Conservation (phyloP, 2,113 vertebrate genomes). For the Nibea coibor region DNA sequence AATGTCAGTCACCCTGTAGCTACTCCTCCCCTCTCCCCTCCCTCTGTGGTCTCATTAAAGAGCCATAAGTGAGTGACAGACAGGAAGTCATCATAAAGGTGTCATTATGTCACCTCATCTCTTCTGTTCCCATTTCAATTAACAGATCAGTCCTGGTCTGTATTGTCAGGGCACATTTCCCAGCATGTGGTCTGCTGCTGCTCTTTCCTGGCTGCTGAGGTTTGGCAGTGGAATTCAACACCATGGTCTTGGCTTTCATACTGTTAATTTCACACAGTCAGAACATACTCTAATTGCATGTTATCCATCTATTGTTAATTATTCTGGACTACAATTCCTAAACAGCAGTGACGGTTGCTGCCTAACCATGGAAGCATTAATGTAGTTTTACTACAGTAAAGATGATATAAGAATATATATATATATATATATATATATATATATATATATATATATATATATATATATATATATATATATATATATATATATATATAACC, state of each 20-base stretch:
- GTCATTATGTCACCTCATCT: constrained; percentile 66
- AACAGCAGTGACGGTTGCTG: not conserved
- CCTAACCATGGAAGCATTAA: not conserved
- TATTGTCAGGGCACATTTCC: constrained; percentile 26
- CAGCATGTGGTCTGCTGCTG: constrained; percentile 55
- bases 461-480: no score
- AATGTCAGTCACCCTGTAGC: constrained; percentile 39
- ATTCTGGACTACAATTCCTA: not conserved
- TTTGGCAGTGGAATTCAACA: constrained; percentile 10
- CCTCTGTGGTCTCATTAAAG: constrained; percentile 54
- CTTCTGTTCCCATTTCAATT: constrained; percentile 73
- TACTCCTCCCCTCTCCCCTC: not conserved
- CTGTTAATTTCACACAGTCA: not conserved
- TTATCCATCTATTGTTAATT: not conserved
- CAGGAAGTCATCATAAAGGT: constrained; percentile 68
- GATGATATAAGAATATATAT: no score
- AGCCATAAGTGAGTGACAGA: constrained; percentile 63
- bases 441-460: no score
- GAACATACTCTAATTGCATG: not conserved
- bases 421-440: no score
- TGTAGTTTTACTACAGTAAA: no score
- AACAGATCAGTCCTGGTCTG: constrained; percentile 61
- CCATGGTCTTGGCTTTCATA: not conserved
- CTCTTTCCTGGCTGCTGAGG: constrained; percentile 47
- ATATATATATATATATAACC: no score